Evolutionary conservation across 2,888 invertebrate species (phyloP).

Genomic region (Drosophila niveifrons): DNA sequence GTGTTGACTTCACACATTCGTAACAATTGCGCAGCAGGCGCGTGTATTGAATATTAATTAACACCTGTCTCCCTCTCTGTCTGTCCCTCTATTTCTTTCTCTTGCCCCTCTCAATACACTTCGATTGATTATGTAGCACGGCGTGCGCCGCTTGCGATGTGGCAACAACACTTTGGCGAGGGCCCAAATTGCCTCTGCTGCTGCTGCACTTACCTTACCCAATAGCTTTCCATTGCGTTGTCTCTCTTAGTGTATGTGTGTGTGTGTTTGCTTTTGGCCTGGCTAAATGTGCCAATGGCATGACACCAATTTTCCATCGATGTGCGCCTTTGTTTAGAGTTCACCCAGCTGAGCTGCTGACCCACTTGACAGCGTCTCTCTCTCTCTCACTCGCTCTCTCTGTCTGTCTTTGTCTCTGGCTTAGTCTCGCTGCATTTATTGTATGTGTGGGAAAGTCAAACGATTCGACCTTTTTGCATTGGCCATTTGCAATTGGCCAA

Average conservation of each 20-base stretch:
- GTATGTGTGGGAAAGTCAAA: conserved; percentile 54
- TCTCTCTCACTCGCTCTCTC: no score
- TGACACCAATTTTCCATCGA: conserved; percentile 77
- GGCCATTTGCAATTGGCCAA: conserved; percentile 59
- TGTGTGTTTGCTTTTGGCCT: conserved; percentile 52
- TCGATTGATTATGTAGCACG: conserved; percentile 64
- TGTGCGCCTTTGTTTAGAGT: conserved; percentile 59
- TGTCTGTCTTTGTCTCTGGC: not conserved
- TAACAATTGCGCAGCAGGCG: conserved; percentile 77
- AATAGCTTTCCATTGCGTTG: conserved; percentile 53
- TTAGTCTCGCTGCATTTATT: not conserved
- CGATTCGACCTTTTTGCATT: conserved; percentile 68
- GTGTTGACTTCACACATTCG: conserved; percentile 72
- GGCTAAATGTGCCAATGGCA: conserved; percentile 82
- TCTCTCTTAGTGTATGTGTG: conserved; percentile 18
- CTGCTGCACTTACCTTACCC: conserved; percentile 78
- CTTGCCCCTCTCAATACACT: not conserved
- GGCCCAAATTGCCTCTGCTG: conserved; percentile 14
- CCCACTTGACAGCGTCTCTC: conserved; percentile 59
- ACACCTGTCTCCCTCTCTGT: conserved; percentile 21
- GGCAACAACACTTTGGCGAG: conserved; percentile 47
- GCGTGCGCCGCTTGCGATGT: conserved; percentile 42
- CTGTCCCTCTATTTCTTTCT: conserved; percentile 5
- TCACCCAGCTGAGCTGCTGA: conserved; percentile 53
- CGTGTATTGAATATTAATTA: conserved; percentile 78